Conservation (phyloP, 2,797 vertebrate species). For the Chrysocyon brachyurus region DNA sequence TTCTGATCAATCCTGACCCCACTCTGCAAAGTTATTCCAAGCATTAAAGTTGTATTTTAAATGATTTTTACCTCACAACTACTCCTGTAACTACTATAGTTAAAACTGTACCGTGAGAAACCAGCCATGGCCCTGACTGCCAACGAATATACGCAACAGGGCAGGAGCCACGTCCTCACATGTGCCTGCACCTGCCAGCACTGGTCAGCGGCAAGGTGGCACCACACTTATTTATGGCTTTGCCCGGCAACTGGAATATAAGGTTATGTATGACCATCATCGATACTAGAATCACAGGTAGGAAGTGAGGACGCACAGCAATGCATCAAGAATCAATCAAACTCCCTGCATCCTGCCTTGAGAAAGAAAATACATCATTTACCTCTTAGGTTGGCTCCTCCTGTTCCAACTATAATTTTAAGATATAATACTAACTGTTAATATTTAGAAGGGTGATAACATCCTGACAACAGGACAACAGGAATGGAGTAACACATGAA, state of each 20-base stretch:
- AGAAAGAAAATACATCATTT: neutral
- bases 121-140: neutral
- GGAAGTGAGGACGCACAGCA: too few relatives aligned
- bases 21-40: neutral
- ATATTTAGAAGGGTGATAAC: neutral
- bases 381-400: neutral
- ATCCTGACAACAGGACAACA: neutral
- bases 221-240: neutral
- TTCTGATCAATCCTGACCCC: neutral
- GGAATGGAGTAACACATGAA: neutral
- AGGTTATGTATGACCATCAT: too few relatives aligned
- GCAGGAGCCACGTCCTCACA: neutral
- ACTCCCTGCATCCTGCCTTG: neutral
- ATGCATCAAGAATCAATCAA: neutral
- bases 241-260: too few relatives aligned
- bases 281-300: neutral
- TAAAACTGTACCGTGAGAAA: too few relatives aligned
- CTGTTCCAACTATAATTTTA: neutral
- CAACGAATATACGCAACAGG: neutral
- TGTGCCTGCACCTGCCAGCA: fast-evolving
- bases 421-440: neutral
- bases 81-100: neutral
- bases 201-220: neutral
- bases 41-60: neutral
- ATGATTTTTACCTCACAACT: neutral